Evolutionary conservation across 2,113 vertebrate genomes (phyloP).

Genomic region (Coptodon bakossiorum): DNA sequence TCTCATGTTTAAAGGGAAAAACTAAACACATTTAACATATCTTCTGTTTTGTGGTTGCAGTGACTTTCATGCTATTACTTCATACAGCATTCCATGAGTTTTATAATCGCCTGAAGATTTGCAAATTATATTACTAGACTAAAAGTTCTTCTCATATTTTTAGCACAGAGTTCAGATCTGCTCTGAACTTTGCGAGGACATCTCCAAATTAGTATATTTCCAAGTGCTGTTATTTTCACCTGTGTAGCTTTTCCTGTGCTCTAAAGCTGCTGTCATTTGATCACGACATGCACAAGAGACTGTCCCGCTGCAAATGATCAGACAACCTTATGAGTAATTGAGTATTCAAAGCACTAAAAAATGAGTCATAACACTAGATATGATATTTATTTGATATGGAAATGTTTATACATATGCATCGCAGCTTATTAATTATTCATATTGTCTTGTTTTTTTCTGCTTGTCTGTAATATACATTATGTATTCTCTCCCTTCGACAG

Average conservation of each 20-base stretch:
- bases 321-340: constrained; percentile 27
- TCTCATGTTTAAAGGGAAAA: background rate
- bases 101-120: background rate
- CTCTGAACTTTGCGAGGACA: background rate
- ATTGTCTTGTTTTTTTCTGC: constrained; percentile 49
- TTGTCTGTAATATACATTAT: constrained; percentile 66
- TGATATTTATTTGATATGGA: constrained; percentile 72
- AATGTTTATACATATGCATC: constrained; percentile 69
- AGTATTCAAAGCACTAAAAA: constrained; percentile 36
- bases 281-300: constrained; percentile 10
- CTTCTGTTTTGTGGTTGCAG: background rate
- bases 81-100: background rate
- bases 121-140: background rate
- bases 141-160: background rate
- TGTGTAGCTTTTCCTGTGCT: background rate
- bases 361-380: constrained; percentile 41
- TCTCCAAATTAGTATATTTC: background rate
- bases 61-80: background rate
- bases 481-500: constrained; percentile 57
- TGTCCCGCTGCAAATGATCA: constrained; percentile 26
- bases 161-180: background rate
- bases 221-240: background rate
- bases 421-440: constrained; percentile 70
- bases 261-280: constrained; percentile 15
- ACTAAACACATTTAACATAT: background rate